Conservation (phyloP, 2,888 invertebrate species). For the Orthosia cruda region DNA sequence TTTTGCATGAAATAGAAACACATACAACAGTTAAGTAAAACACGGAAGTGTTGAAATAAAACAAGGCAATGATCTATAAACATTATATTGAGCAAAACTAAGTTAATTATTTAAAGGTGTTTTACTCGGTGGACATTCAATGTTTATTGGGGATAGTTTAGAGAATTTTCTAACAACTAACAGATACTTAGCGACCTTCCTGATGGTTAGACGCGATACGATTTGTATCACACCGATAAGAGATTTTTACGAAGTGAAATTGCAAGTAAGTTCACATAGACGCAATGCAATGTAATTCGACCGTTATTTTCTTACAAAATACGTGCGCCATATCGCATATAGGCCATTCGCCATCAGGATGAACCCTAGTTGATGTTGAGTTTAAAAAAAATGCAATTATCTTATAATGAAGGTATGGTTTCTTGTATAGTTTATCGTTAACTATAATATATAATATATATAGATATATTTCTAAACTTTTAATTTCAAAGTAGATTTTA, state of each 20-base stretch:
- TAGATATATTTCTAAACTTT: not conserved
- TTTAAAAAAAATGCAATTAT: too few species aligned
- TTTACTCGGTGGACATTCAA: slow-evolving; percentile 31
- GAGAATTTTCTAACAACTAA: slow-evolving; percentile 46
- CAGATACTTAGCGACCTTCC: not conserved
- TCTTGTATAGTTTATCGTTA: not conserved
- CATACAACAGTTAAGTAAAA: not conserved
- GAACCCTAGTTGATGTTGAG: not conserved
- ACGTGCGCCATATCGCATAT: too few species aligned
- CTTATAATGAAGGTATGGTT: not conserved
- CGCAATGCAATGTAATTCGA: too few species aligned
- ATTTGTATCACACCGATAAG: too few species aligned
- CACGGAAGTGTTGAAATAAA: slow-evolving; percentile 42
- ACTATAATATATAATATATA: too few species aligned
- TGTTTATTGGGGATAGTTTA: slow-evolving; percentile 19
- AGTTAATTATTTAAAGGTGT: slow-evolving; percentile 40
- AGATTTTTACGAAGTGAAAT: too few species aligned
- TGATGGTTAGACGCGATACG: too few species aligned
- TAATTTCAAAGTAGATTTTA: not conserved
- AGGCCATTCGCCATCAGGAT: too few species aligned
- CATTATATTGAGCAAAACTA: slow-evolving; percentile 73
- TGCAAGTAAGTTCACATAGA: too few species aligned
- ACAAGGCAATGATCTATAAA: slow-evolving; percentile 54
- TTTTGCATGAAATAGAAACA: slow-evolving; percentile 47
- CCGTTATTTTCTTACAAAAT: too few species aligned